phyloP scores from a whole-genome alignment of 2,113 vertebrate genomes.

The Stegostoma tigrinum region DNA sequence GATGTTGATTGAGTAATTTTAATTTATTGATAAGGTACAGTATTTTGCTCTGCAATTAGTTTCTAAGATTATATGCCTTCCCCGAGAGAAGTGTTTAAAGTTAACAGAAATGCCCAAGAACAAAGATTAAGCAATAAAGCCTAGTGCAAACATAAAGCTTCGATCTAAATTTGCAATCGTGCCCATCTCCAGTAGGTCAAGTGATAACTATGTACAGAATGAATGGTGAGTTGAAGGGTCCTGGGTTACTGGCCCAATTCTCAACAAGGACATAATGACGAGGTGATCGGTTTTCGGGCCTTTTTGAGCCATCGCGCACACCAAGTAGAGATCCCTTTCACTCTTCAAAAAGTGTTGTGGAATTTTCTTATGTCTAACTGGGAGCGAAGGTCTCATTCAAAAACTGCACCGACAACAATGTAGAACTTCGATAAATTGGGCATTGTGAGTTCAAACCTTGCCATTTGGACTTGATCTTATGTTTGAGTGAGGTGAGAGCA shows the following conservation, averaged over 20 bases:
- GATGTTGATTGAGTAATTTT: no score
- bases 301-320: background rate
- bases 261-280: background rate
- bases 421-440: background rate
- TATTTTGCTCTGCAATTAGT: background rate
- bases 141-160: background rate
- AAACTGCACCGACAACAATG: background rate
- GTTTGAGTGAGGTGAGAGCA: background rate
- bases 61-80: background rate
- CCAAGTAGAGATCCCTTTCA: background rate
- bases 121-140: background rate
- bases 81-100: background rate
- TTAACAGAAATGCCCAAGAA: background rate
- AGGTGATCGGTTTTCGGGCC: background rate
- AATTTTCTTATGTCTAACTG: background rate
- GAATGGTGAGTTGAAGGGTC: background rate
- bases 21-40: no score
- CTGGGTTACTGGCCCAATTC: background rate
- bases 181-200: no score
- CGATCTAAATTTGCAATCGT: background rate
- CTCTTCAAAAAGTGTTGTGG: background rate
- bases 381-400: background rate
- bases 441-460: background rate
- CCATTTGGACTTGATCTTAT: background rate
- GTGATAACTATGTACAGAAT: background rate